A percentile compares a stretch with the other conserved stretches of the same genome.
These are phyloP conservation scores for Hemicrepidius hirtus DNA, from an alignment of 2,888 invertebrate species.

Conservation along the genomic window DNA sequence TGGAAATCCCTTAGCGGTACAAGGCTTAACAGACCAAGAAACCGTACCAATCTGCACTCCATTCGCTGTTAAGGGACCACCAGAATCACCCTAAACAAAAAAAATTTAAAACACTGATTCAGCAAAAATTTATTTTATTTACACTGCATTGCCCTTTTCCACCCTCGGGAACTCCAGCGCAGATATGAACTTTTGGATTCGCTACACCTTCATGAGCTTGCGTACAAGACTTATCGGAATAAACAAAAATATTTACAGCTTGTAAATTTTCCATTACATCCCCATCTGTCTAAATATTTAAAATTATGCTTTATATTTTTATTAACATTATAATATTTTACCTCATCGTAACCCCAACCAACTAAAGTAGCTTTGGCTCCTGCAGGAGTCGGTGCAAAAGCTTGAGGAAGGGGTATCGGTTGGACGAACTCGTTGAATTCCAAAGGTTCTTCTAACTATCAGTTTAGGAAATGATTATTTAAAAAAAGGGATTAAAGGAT, in stretches of 20 bases:
- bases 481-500: no score
- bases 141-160: constrained; percentile 72
- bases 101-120: neutral
- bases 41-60: constrained; percentile 71
- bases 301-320: neutral
- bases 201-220: constrained; percentile 57
- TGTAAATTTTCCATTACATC: constrained; percentile 65
- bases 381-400: constrained; percentile 11
- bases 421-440: constrained; percentile 31
- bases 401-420: constrained; percentile 48
- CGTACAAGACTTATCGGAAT: constrained; percentile 69
- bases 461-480: no score
- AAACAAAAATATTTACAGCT: constrained; percentile 68
- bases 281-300: neutral
- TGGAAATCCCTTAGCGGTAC: constrained; percentile 69
- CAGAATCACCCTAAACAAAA: constrained; percentile 67
- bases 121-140: constrained; percentile 48
- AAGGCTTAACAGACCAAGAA: constrained; percentile 72
- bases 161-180: constrained; percentile 71
- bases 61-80: constrained; percentile 70
- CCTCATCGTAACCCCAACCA: constrained; percentile 67
- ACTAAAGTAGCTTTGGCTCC: constrained; percentile 62
- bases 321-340: constrained; percentile 1
- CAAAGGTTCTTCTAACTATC: constrained; percentile 38
- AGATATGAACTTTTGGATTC: constrained; percentile 68